Conservation (phyloP, 2,797 vertebrate species). For the Nannoperca obscura region DNA sequence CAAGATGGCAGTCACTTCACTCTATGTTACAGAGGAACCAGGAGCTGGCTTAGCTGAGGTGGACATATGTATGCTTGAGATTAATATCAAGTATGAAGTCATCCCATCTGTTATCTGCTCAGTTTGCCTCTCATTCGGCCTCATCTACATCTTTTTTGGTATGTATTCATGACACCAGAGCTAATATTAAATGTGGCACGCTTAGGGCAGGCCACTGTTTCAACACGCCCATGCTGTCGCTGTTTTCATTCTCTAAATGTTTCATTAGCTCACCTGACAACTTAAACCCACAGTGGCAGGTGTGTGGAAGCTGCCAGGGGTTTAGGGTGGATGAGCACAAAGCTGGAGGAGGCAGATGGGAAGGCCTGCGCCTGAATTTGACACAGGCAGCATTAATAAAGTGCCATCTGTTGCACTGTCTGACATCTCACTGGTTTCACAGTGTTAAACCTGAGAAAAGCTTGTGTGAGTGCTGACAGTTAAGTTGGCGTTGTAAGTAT, state of each 20-base stretch:
- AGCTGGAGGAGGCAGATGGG: conserved; percentile 72
- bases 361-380: conserved; percentile 33
- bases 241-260: conserved; percentile 20
- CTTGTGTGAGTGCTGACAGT: background rate
- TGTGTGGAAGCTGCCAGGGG: conserved; percentile 63
- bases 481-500: background rate
- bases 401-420: conserved; percentile 59
- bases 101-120: conserved; percentile 86
- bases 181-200: background rate
- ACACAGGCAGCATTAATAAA: conserved; percentile 40
- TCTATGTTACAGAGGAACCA: conserved; percentile 79
- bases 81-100: conserved; percentile 83
- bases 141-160: conserved; percentile 93
- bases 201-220: background rate
- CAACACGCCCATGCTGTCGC: conserved; percentile 1
- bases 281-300: conserved; percentile 50
- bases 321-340: conserved; percentile 72
- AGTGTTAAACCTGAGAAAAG: conserved; percentile 22
- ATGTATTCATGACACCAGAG: conserved; percentile 58
- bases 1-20: conserved; percentile 78
- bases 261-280: conserved; percentile 54
- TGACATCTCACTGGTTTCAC: conserved; percentile 27
- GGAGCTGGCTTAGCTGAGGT: conserved; percentile 62
- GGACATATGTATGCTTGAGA: conserved; percentile 82
- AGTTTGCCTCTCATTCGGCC: conserved; percentile 87